These are phyloP conservation scores for Tetragonisca angustula DNA, from an alignment of 2,888 invertebrate genomes.

Conservation along the genomic window DNA sequence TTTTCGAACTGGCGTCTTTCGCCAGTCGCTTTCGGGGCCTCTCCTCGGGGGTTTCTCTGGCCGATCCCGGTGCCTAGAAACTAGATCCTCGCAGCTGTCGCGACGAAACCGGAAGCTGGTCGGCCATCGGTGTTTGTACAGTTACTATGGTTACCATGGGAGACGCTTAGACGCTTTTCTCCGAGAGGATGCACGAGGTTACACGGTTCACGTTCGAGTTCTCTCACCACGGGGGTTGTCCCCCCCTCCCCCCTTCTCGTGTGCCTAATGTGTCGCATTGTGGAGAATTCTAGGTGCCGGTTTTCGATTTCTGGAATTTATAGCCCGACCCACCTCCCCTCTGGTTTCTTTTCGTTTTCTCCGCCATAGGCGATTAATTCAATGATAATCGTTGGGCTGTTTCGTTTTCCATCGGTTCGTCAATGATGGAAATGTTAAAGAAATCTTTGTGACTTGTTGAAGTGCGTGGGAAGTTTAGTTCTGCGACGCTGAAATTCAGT, in stretches of 20 bases:
- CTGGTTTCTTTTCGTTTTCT: no score
- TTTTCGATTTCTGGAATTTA: constrained; percentile 83
- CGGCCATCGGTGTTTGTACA: constrained; percentile 84
- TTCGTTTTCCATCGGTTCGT: not conserved
- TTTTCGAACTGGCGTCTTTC: constrained; percentile 12
- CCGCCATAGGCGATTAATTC: constrained; percentile 66
- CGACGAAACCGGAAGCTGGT: constrained; percentile 82
- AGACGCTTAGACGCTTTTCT: constrained; percentile 81
- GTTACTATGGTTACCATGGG: constrained; percentile 82
- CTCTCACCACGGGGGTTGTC: constrained; percentile 72
- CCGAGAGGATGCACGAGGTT: constrained; percentile 68
- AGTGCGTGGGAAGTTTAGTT: not conserved
- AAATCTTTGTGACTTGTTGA: not conserved
- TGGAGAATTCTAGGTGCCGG: constrained; percentile 72
- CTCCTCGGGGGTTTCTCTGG: constrained; percentile 5
- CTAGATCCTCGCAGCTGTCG: constrained; percentile 83
- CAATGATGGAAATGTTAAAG: not conserved
- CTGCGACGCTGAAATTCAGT: not conserved
- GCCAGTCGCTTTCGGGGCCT: not conserved
- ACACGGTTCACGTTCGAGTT: not conserved
- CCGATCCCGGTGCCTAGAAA: constrained; percentile 75
- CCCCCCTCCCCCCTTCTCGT: constrained; percentile 37
- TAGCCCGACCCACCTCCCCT: constrained; percentile 46
- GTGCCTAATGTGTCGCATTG: constrained; percentile 77
- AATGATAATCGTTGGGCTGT: not conserved